Base-by-base conservation (phyloP, 2,797 vertebrate species). In the Silurus lanzhouensis region DNA sequence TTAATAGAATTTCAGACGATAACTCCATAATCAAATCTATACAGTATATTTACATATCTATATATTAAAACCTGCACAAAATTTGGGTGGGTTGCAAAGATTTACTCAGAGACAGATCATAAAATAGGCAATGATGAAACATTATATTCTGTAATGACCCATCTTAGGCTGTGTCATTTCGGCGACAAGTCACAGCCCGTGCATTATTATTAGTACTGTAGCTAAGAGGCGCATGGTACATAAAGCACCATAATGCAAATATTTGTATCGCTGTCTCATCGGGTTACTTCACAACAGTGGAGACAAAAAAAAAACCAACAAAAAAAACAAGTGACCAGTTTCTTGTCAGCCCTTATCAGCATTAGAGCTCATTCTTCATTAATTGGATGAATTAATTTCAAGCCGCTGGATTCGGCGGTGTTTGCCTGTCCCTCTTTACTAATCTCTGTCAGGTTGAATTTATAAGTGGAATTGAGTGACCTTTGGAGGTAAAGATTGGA, bases 401-500 rank as follows among this genome's bases (percentile, higher is more conserved):
- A 97, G 95, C 92, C 94, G 94, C 96, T 95, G 96, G 96, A 97
- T 96, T 97, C 93, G 92, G 93, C 93, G 95, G 96, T 96, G 94
- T 96, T 96, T 93, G 94, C 92, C 94, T 96, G 95, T 96, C 96
- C 95, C 94, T 95, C 96, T 95, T 95, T 96, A 95, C 95, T 96
- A 96, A 96, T 96, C 94, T 97, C 96, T 98, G 97, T 98, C 97
- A 97, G 96, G 95, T 96, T 97, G 96, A 93, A 98, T 99, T 99
- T 99, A 97, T 95, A 96, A 95, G 94, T 95, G 95, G 94, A 97
- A 96, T 94, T 94, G 96, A 96, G 93, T 99, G 97, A 99, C 98
- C 98, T 99, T 99, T 98, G 96, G 95, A 97, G 96, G 89, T 93
- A 93, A 93, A 95, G 95, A 95, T 96, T 94, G 95, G 95, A 98